A percentile compares a stretch with the other conserved stretches of the same genome.
phyloP scores from a whole-genome alignment of 35 echinoderm and acorn worm genomes.

The Holothuria glaberrima region DNA sequence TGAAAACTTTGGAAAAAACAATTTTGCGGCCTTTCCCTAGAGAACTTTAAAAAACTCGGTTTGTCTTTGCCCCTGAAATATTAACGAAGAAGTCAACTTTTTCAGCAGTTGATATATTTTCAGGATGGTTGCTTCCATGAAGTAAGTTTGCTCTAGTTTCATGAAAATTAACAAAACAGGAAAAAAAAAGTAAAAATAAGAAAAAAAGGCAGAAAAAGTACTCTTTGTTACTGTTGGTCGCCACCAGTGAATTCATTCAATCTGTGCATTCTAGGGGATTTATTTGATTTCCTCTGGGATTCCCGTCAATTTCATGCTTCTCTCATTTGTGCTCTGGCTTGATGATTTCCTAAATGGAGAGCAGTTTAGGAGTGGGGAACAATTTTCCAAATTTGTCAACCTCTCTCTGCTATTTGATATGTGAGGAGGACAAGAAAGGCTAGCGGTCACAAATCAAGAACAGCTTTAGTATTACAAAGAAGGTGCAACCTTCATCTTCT shows the following conservation, averaged over 20 bases:
- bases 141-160: too few relatives aligned
- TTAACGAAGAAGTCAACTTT: background rate
- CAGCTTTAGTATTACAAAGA: background rate
- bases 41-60: background rate
- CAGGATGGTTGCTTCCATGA: background rate
- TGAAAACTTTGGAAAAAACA: background rate
- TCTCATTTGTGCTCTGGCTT: slow-evolving; percentile 21
- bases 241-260: background rate
- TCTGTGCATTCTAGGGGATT: background rate
- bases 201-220: background rate
- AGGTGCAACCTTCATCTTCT: too few relatives aligned
- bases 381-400: slow-evolving; percentile 53
- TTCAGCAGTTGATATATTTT: slow-evolving; percentile 18
- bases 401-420: slow-evolving; percentile 5
- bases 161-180: background rate
- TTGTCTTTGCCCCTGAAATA: background rate
- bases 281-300: slow-evolving; percentile 27
- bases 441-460: slow-evolving; percentile 31
- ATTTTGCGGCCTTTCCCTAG: slow-evolving; percentile 7
- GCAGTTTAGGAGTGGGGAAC: slow-evolving; percentile 33
- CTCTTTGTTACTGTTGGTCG: slow-evolving; percentile 26
- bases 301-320: slow-evolving; percentile 41
- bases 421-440: slow-evolving; percentile 19
- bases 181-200: background rate
- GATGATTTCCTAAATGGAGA: slow-evolving; percentile 47